Evolutionary conservation across 2,797 vertebrate species (phyloP).

Genomic region (Myioborus miniatus): DNA sequence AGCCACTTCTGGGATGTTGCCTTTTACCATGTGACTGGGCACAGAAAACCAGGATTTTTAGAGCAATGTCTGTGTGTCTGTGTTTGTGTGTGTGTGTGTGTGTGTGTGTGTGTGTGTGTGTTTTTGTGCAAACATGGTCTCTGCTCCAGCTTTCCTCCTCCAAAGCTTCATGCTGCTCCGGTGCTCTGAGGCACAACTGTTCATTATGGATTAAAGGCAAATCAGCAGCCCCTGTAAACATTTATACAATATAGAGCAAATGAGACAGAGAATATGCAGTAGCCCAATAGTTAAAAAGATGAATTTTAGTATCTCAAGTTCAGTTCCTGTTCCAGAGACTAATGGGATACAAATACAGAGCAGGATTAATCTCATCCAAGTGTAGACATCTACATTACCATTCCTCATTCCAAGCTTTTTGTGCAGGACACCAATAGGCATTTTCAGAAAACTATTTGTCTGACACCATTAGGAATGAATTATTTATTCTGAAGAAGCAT

Average conservation of each 20-base stretch:
- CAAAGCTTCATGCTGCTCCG: rapidly evolving
- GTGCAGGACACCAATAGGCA: rapidly evolving
- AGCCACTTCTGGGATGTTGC: background rate
- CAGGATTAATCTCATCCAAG: background rate
- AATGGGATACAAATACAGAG: background rate
- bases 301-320: background rate
- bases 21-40: background rate
- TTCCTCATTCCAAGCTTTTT: background rate
- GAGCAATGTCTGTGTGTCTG: background rate
- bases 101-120: background rate
- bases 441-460: background rate
- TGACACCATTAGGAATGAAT: background rate
- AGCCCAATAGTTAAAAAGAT: background rate
- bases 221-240: background rate
- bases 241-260: background rate
- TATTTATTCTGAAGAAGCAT: background rate
- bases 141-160: background rate
- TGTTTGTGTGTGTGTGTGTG: no score
- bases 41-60: background rate
- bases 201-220: background rate
- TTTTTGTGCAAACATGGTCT: background rate
- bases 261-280: background rate
- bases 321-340: background rate
- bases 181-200: background rate
- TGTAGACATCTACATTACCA: background rate